Evolutionary conservation across 53 echinoderm and acorn worm genomes (phyloP), one percentile per base, ranked within the genome.

Genomic region (Luidia sarsii): DNA sequence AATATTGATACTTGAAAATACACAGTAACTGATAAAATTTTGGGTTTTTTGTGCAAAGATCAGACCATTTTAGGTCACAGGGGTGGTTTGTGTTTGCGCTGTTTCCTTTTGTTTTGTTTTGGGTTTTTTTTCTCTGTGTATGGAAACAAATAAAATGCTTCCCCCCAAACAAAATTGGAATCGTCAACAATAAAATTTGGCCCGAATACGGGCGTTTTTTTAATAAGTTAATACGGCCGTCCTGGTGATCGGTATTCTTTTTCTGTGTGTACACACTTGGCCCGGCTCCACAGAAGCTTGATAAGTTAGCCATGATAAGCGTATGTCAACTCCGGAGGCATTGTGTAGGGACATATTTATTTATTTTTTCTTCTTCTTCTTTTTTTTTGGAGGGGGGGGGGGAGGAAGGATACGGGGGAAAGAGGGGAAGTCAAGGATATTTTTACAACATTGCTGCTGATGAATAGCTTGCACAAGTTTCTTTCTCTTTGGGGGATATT

Each of bases 11-110:
- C 18, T 33, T n/a, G 14, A 7, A 19, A 21, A 25, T 2, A 31
- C 59, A 46, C 15, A 7, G 45, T 75, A 28, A 60, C 60, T 61
- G 45, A 77, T 77, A 61, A 77, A 48, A n/a, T n/a, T n/a, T 19
- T 29, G 32, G 30, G 18, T 30, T n/a, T 57, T 46, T 77, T 61
- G 2, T 1, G 48, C 13, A n/a, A 74, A 61, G 77, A 55, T 31
- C 55, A 25, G 45, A 77, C 99, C 99, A 60, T 86, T 61, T 68
- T 91, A 87, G 62, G 84, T 81, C 65, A 89, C 75, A 30, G 99
- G 99, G 64, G 93, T 79, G 25, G 88, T 63, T 49, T 67, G 87
- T 30, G 23, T 16, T 51, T 33, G n/a, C n/a, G n/a, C n/a, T n/a
- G n/a, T n/a, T n/a, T n/a, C n/a, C n/a, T n/a, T n/a, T n/a, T n/a